Conservation (phyloP, 1,140 invertebrate genomes). For the Bombus superbus region DNA sequence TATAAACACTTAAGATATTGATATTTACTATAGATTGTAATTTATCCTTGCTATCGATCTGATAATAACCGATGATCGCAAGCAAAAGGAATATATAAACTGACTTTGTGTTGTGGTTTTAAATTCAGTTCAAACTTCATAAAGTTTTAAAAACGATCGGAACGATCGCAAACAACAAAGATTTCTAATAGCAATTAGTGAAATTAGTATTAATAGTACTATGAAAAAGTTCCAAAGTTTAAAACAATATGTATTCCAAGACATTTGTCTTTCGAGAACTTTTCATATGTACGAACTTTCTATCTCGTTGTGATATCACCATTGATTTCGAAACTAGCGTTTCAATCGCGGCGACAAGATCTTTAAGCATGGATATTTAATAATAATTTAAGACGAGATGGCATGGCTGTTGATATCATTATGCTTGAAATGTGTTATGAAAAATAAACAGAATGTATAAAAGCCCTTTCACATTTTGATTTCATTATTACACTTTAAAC, state of each 20-base stretch:
- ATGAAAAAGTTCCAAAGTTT: not conserved
- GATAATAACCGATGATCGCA: not conserved
- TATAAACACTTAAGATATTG: no score
- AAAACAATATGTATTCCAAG: not conserved
- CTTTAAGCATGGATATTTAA: constrained; percentile 57
- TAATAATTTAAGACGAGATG: constrained; percentile 39
- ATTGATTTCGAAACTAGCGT: constrained; percentile 26
- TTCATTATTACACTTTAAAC: constrained; percentile 6
- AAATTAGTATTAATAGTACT: not conserved
- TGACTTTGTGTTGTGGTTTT: no score
- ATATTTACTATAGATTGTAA: not conserved
- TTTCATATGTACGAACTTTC: constrained; percentile 12
- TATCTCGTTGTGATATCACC: constrained; percentile 11
- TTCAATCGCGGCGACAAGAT: constrained; percentile 26
- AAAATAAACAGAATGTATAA: constrained; percentile 65
- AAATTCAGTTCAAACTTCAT: not conserved
- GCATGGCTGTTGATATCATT: constrained; percentile 62
- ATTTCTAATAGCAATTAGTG: no score
- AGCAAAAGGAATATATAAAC: no score
- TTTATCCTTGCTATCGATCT: not conserved
- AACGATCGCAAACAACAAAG: not conserved
- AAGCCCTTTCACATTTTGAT: not conserved
- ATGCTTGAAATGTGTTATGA: constrained; percentile 66
- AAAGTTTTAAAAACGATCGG: not conserved
- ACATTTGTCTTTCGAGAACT: not conserved